Conservation (phyloP, 2,113 vertebrate genomes). For the Oostethus manadensis region DNA sequence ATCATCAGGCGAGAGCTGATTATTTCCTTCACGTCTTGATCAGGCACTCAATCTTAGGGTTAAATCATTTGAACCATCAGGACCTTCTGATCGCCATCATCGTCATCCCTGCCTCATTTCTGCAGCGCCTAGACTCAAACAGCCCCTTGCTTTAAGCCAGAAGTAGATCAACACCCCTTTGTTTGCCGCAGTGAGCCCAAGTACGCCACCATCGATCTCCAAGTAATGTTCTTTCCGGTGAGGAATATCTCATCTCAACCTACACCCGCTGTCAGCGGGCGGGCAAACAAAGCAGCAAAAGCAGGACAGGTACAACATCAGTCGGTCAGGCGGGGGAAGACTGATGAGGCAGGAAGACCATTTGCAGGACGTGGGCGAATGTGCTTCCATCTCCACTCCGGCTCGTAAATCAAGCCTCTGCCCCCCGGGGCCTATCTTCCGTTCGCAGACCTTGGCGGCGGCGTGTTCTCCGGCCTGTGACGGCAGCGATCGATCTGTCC, state of each 20-base stretch:
- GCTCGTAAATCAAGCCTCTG: conserved; percentile 61
- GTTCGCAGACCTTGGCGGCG: conserved; percentile 61
- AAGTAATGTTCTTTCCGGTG: not conserved
- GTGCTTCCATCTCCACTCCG: conserved; percentile 54
- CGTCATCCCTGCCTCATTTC: too few species aligned
- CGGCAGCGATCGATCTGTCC: conserved; percentile 66
- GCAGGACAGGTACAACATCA: conserved; percentile 31
- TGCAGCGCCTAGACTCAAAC: too few species aligned
- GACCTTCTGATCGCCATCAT: not conserved
- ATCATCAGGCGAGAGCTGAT: too few species aligned
- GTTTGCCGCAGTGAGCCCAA: too few species aligned
- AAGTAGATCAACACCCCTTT: not conserved
- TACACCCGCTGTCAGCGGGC: conserved; percentile 42
- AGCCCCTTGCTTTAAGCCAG: not conserved
- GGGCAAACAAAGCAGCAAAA: conserved; percentile 33
- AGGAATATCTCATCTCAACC: conserved; percentile 37
- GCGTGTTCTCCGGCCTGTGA: conserved; percentile 64
- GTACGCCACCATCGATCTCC: not conserved
- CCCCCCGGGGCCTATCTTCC: conserved; percentile 56
- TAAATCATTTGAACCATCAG: not conserved
- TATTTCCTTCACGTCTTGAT: not conserved
- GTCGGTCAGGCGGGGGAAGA: conserved; percentile 34
- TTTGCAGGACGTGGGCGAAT: conserved; percentile 45
- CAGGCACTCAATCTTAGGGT: not conserved
- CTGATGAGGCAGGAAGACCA: conserved; percentile 52